Evolutionary conservation across 2,113 vertebrate genomes (phyloP).

Genomic region (Bubo scandiacus): DNA sequence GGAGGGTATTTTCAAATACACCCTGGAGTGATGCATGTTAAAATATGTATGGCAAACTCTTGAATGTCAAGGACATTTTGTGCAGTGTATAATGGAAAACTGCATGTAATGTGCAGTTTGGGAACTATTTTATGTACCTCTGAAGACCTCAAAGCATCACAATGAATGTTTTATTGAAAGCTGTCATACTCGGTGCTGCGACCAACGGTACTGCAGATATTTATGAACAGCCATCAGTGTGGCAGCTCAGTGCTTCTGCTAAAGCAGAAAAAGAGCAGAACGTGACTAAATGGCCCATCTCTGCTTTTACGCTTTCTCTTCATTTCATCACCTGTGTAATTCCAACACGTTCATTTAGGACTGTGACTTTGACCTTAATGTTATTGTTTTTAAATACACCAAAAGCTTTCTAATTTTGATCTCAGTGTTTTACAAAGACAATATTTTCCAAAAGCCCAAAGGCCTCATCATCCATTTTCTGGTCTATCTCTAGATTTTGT

Average conservation of each 20-base stretch:
- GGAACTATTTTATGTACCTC: conserved; percentile 72
- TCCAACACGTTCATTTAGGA: neutral
- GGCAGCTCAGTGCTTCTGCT: neutral
- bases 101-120: conserved; percentile 75
- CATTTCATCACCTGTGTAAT: neutral
- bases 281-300: neutral
- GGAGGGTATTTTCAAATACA: conserved; percentile 81
- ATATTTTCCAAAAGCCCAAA: neutral
- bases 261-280: neutral
- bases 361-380: neutral
- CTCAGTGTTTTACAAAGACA: neutral
- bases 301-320: neutral
- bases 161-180: conserved; percentile 72
- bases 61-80: conserved; percentile 85
- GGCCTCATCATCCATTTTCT: neutral
- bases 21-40: conserved; percentile 80
- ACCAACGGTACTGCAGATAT: conserved; percentile 61
- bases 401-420: neutral
- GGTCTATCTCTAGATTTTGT: neutral
- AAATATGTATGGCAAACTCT: conserved; percentile 75
- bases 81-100: conserved; percentile 71
- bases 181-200: conserved; percentile 33
- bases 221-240: conserved; percentile 58
- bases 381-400: neutral
- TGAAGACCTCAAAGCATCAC: conserved; percentile 72